phyloP scores from a whole-genome alignment of 1,140 invertebrate genomes.

The Cyclargus thomasi region DNA sequence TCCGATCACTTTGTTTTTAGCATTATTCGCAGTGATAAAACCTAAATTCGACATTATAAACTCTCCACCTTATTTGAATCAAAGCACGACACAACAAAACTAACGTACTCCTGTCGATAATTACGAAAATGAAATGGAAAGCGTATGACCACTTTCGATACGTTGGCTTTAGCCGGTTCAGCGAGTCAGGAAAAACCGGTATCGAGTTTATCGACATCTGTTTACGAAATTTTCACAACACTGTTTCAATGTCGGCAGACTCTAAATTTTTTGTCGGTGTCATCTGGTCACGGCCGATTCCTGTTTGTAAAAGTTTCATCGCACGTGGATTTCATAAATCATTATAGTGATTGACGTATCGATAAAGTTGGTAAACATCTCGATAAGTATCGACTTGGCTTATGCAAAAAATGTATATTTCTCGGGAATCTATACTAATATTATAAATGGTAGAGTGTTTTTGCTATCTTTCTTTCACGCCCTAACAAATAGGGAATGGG shows the following conservation, averaged over 20 bases:
- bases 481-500: no score
- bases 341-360: background rate
- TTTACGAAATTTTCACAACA: constrained; percentile 19
- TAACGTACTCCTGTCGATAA: constrained; percentile 21
- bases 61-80: no score
- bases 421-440: no score
- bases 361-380: background rate
- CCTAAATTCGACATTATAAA: no score
- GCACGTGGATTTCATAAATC: background rate
- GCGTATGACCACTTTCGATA: constrained; percentile 45
- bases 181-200: constrained; percentile 35
- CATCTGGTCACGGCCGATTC: background rate
- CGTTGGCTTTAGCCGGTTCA: constrained; percentile 22
- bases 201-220: constrained; percentile 33
- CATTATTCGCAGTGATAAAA: no score
- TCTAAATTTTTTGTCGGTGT: background rate
- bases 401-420: no score
- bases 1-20: no score
- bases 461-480: no score
- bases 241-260: constrained; percentile 5
- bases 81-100: background rate
- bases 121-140: constrained; percentile 37
- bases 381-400: no score
- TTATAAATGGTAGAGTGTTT: no score
- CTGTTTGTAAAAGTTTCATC: background rate